Evolutionary conservation across 2,113 vertebrate genomes (phyloP), one percentile per base, ranked within the genome.

Genomic region (Platysternon megacephalum): DNA sequence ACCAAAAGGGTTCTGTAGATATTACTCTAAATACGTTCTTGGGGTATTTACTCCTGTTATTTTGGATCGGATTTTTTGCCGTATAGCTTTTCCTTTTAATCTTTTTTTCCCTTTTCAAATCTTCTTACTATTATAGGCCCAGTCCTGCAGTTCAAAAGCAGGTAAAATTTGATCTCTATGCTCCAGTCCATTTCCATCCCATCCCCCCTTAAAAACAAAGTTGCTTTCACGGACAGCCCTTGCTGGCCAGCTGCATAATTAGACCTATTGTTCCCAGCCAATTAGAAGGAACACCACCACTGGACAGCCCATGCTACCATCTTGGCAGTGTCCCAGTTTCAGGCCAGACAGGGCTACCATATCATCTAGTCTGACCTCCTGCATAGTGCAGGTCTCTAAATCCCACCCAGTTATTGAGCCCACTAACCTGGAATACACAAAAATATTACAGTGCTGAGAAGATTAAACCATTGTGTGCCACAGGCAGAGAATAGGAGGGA

Each of bases 1-100:
- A 79, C 79, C 16, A 56, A 91, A 51, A 72, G 42, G 83, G n/a
- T 89, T 84, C 44, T 89, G 42, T 89, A 94, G 86, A 68, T n/a
- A 68, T 17, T 35, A n/a, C 8, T 19, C 53, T 86, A 82, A 94
- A 51, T 86, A 86, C 39, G 53, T 86, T 88, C 74, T 87, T 89
- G 32, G 82, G 35, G 16, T 21, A 79, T 84, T 79, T 68, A 83
- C 35, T 91, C 93, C 91, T 87, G 96, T 68, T 95, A 74, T 68
- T 83, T 3, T 0, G 86, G 74, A 46, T 14, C 28, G 87, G 87
- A 80, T 87, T 93, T 89, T 89, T 91, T 16, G 39, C 74, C 74
- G 51, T 89, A 68, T 68, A 89, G 42, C 24, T 88, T 89, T 87
- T 90, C 61, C 32, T 65, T 92, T 95, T 55, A 58, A 93, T 79